These are phyloP conservation scores for Mesitornis unicolor DNA, from an alignment of 2,113 vertebrate genomes.

Conservation along the genomic window DNA sequence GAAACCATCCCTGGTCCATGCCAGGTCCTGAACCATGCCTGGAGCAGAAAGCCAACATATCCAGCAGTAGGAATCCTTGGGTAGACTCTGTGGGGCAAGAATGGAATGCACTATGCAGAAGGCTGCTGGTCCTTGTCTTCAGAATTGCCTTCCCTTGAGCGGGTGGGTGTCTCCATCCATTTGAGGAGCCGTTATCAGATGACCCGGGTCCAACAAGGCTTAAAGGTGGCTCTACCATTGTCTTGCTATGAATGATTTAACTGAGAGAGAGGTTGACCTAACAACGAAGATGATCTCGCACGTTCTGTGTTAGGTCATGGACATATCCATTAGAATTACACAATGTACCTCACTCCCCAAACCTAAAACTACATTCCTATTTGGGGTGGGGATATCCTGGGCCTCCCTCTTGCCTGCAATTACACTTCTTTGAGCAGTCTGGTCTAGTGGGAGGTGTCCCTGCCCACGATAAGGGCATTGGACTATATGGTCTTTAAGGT, in stretches of 20 bases:
- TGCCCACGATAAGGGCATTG: too few relatives aligned
- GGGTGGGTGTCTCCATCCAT: not conserved
- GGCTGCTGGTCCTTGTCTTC: not conserved
- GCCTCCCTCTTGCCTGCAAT: not conserved
- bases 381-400: not conserved
- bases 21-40: not conserved
- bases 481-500: too few relatives aligned
- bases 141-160: not conserved
- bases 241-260: not conserved
- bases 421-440: not conserved
- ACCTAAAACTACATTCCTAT: not conserved
- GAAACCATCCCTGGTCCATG: not conserved
- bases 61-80: not conserved
- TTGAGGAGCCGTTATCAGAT: not conserved
- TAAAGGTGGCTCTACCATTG: not conserved
- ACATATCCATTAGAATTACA: not conserved
- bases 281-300: not conserved
- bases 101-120: not conserved
- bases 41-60: not conserved
- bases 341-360: not conserved
- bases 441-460: too few relatives aligned
- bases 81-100: not conserved
- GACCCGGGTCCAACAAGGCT: fast-evolving
- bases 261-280: not conserved
- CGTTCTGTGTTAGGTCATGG: not conserved